A percentile compares a stretch with the other conserved stretches of the same genome.
These are phyloP conservation scores for Caenorhabditis japonica DNA, from an alignment of 2,888 invertebrate genomes.

Conservation along the genomic window DNA sequence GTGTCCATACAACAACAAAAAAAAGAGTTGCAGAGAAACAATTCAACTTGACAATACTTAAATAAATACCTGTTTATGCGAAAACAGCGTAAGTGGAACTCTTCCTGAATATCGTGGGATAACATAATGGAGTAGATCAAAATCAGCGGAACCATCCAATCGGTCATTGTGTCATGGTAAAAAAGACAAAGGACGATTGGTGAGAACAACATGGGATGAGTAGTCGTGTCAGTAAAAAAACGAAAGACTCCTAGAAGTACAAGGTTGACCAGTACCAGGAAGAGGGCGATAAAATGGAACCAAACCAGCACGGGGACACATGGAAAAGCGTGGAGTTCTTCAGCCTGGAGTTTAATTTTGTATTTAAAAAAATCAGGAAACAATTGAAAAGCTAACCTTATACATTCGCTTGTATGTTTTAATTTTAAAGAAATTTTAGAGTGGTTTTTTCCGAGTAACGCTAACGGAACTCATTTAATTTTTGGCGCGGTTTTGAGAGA, in stretches of 20 bases:
- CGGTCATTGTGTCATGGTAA: slow-evolving; percentile 34
- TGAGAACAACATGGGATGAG: slow-evolving; percentile 7
- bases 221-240: not conserved
- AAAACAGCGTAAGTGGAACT: slow-evolving; percentile 13
- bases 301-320: slow-evolving; percentile 20
- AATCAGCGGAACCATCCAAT: slow-evolving; percentile 44
- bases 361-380: not conserved
- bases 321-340: slow-evolving; percentile 28
- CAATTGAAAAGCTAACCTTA: not conserved
- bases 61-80: slow-evolving; percentile 10
- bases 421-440: not conserved
- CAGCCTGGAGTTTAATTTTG: too few relatives aligned
- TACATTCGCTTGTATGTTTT: slow-evolving; percentile 1
- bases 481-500: too few relatives aligned
- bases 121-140: slow-evolving; percentile 25
- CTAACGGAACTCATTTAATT: too few relatives aligned
- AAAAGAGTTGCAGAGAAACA: not conserved
- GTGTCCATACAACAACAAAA: too few relatives aligned
- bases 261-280: slow-evolving; percentile 8
- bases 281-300: slow-evolving; percentile 29
- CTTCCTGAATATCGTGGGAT: slow-evolving; percentile 21
- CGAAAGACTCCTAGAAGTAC: slow-evolving; percentile 15
- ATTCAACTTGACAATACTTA: slow-evolving; percentile 1
- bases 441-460: too few relatives aligned
- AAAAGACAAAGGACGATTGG: slow-evolving; percentile 27